These are phyloP conservation scores for Melolontha melolontha DNA, from an alignment of 2,888 invertebrate species.

Conservation along the genomic window DNA sequence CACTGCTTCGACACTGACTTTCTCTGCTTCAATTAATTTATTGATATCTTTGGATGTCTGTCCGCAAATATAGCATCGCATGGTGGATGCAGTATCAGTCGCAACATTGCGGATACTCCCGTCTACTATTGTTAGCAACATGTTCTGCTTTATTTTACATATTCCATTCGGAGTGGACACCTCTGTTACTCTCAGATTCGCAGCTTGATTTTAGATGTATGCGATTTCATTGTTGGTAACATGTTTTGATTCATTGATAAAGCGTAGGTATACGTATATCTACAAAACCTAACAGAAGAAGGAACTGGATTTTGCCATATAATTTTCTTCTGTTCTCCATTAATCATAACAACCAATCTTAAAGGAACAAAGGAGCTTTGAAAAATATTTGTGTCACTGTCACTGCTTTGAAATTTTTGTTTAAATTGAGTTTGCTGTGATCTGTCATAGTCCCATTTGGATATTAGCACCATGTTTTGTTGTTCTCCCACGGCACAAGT, in stretches of 20 bases:
- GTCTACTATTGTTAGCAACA: conserved; percentile 53
- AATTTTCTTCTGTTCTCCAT: too few relatives aligned
- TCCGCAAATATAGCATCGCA: conserved; percentile 52
- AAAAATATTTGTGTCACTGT: too few relatives aligned
- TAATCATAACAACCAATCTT: too few relatives aligned
- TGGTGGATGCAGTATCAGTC: conserved; percentile 49
- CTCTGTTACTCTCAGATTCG: conserved; percentile 24
- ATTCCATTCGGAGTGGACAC: background rate
- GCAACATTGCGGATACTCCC: conserved; percentile 54
- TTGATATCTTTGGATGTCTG: conserved; percentile 51
- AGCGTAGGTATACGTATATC: conserved; percentile 54
- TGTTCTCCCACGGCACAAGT: too few relatives aligned
- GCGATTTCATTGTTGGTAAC: conserved; percentile 52
- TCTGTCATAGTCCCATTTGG: too few relatives aligned
- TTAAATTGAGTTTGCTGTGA: too few relatives aligned
- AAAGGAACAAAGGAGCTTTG: too few relatives aligned
- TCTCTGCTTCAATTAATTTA: conserved; percentile 39
- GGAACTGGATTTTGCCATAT: conserved; percentile 55
- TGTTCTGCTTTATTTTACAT: conserved; percentile 47
- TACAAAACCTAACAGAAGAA: conserved; percentile 53
- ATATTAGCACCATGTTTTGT: too few relatives aligned
- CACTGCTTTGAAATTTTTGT: too few relatives aligned
- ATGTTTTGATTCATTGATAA: conserved; percentile 51
- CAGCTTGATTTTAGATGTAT: conserved; percentile 44
- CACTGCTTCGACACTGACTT: conserved; percentile 37